phyloP scores from a whole-genome alignment of 2,113 vertebrate species.

The Turdus rufiventris region DNA sequence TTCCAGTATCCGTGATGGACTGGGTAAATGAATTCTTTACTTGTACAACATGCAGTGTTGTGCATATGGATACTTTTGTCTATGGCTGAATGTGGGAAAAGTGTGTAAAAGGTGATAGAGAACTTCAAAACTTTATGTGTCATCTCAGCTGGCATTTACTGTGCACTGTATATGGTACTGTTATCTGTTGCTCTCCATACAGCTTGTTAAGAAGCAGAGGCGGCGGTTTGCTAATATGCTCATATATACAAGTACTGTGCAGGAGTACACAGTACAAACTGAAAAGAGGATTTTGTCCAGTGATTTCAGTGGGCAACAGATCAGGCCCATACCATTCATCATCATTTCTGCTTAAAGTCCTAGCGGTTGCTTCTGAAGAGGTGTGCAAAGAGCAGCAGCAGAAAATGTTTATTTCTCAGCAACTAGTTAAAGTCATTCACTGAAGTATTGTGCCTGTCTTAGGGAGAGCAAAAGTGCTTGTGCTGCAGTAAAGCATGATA shows the following conservation, averaged over 20 bases:
- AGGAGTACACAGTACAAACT: not conserved
- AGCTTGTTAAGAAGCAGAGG: not conserved
- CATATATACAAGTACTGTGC: not conserved
- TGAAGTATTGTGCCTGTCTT: not conserved
- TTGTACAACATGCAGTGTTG: not conserved
- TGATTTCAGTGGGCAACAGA: not conserved
- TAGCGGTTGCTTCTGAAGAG: not conserved
- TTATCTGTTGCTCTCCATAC: not conserved
- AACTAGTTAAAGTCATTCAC: not conserved
- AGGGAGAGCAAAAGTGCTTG: not conserved
- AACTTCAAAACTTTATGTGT: not conserved
- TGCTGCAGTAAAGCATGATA: not conserved
- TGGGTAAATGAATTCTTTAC: not conserved
- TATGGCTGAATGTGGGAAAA: not conserved
- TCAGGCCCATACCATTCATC: not conserved
- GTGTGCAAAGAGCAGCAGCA: not conserved
- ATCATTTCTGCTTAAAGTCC: not conserved
- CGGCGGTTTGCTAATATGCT: not conserved
- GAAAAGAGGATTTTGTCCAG: not conserved
- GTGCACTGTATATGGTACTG: not conserved
- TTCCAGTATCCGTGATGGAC: not conserved
- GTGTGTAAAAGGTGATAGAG: not conserved
- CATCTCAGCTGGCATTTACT: not conserved
- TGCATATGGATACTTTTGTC: not conserved
- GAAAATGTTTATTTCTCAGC: not conserved